These are phyloP conservation scores for Alentia gelatinosa DNA, from an alignment of 2,888 invertebrate species.

Conservation along the genomic window DNA sequence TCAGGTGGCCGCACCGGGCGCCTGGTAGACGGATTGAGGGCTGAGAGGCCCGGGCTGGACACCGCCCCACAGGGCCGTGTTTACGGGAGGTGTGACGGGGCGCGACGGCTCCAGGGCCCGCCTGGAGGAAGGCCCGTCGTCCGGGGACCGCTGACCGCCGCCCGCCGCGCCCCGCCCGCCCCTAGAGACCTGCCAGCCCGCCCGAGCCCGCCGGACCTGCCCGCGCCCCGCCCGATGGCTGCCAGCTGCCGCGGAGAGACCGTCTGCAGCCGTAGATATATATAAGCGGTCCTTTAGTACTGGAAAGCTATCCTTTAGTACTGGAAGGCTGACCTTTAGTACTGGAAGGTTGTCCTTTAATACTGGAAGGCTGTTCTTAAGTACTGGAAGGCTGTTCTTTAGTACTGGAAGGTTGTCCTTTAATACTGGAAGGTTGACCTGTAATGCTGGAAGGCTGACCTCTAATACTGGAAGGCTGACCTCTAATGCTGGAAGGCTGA, in stretches of 20 bases:
- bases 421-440: too few species aligned
- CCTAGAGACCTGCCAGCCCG: background rate
- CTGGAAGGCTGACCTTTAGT: too few species aligned
- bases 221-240: background rate
- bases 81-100: slow-evolving; percentile 17
- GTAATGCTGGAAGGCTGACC: too few species aligned
- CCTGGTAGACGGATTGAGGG: background rate
- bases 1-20: background rate
- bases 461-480: too few species aligned
- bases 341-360: too few species aligned
- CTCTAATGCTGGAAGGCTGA: too few species aligned
- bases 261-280: too few species aligned
- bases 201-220: background rate
- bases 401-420: too few species aligned
- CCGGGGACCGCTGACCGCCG: background rate
- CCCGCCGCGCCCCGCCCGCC: background rate
- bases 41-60: background rate
- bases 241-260: background rate
- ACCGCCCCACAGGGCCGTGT: background rate
- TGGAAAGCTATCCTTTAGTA: too few species aligned
- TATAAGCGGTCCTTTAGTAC: too few species aligned
- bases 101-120: slow-evolving; percentile 26
- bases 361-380: too few species aligned
- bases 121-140: background rate
- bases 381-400: too few species aligned